Base-by-base conservation (phyloP, 2,797 vertebrate genomes). In the Podargus strigoides region DNA sequence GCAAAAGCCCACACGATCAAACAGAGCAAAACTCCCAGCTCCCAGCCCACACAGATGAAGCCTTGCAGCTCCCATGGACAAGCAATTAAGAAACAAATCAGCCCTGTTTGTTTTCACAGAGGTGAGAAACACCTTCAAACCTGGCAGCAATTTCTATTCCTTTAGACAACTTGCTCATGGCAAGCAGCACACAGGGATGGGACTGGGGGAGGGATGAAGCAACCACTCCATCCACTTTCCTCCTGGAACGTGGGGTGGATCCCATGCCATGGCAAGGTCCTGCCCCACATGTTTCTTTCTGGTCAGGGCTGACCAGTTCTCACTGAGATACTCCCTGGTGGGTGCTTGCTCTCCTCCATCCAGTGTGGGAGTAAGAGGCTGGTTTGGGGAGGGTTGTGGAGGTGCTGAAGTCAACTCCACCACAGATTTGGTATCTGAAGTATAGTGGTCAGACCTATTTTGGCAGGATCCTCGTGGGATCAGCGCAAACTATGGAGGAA, bases 261-360 rank as follows among this genome's bases (percentile, higher is more conserved):
- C 2, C 2, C 10, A 3, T 3, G 5, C 24, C 41, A 14, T 0
- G 0, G 28, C 1, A 1, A 39, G 34, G 8, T 60, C 49, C 49
- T 72, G 32, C 32, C 72, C 39, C 24, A 6, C 0, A 0, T 0
- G 0, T 6, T 49, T 62, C n/a, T 39, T 41, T 27, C 14, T 4
- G 7, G 42, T 42, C 62, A 58, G 32, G 22, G 32, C 58, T 78
- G 42, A 30, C 13, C 23, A 15, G 20, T 13, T 55, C 36, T n/a
- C 46, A 37, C 26, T 2, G 3, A 60, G 41, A 42, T 28, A 44
- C 13, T 77, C 23, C 21, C 11, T 1, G 3, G 12, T n/a, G n/a
- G 39, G 50, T 27, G 12, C 27, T 27, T 14, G 34, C 34, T 75
- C 27, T 53, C 28, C 19, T 34, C 36, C 73, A n/a, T 15, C 68